Base-by-base conservation (phyloP, 2,888 invertebrate genomes). In the Barypeithes pellucidus region DNA sequence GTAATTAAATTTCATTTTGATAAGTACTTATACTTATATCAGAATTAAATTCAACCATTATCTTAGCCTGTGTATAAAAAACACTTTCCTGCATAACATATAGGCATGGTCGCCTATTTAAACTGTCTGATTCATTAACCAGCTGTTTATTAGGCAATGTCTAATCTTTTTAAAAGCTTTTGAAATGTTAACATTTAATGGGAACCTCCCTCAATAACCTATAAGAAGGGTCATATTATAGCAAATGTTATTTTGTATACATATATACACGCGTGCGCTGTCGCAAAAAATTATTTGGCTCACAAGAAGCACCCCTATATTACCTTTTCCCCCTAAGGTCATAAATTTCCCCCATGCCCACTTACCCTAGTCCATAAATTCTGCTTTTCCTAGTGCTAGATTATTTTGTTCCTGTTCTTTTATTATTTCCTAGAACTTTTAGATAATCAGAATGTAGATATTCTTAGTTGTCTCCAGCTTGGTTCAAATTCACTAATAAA, bases 261-360 rank as follows among this genome's bases (percentile, higher is more conserved):
- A 9, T 52, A 52, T 57, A n/a, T 43, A 33, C 18, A 57, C 54
- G 54, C 54, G 54, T 57, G 54, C 54, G 54, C 54, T 57, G 9
- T 16, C 33, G 16, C 54, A 57, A 16, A 57, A 57, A 57, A 57
- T 36, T 33, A 33, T 57, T 57, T 16, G 14, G 54, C 33, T 5
- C 29, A 29, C 24, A 33, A 57, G 54, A 57, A 57, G 14, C 54
- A 57, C 54, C 54, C 54, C 54, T 57, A 33, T 33, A 57, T 18
- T 57, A 57, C 54, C 33, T 57, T 57, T 18, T 57, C 11, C 54
- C 54, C 54, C 54, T 33, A n/a, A 57, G 16, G 54, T 57, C 33
- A 11, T 57, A 57, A 57, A 57, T 57, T 57, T 57, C 24, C 33
- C 33, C 54, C 16, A 52, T 57, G 33, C 54, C 54, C 29, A 5